phyloP scores from a whole-genome alignment of 2,113 vertebrate genomes.

The Limnothrissa miodon region DNA sequence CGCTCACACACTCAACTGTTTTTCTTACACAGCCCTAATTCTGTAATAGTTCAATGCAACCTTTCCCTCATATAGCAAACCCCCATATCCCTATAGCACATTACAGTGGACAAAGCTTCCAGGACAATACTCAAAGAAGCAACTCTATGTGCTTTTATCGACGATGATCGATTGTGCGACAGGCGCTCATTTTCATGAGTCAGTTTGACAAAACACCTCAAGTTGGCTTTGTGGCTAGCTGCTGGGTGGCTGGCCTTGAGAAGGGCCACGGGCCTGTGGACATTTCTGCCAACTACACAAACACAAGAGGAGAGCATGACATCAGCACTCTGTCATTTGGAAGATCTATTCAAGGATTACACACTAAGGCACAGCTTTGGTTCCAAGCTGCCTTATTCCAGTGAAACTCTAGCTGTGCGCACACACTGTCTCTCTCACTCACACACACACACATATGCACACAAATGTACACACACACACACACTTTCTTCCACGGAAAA shows the following conservation, averaged over 20 bases:
- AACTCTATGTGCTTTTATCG: neutral
- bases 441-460: neutral
- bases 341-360: slow-evolving; percentile 47
- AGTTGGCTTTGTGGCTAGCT: neutral
- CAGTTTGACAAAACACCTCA: neutral
- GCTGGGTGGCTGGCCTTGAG: slow-evolving; percentile 26
- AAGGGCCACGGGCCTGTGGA: slow-evolving; percentile 9
- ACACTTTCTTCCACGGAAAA: neutral
- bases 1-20: neutral
- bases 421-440: slow-evolving; percentile 19
- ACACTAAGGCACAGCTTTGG: slow-evolving; percentile 34
- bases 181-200: neutral
- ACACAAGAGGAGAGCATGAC: slow-evolving; percentile 47
- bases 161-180: neutral
- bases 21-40: neutral
- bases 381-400: slow-evolving; percentile 32
- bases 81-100: neutral
- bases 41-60: neutral
- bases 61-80: neutral
- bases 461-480: neutral
- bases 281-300: slow-evolving; percentile 36
- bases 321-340: slow-evolving; percentile 49
- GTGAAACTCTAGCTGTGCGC: slow-evolving; percentile 43
- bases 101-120: neutral
- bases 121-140: neutral